A percentile compares a stretch with the other conserved stretches of the same genome.
phyloP scores from a whole-genome alignment of 2,797 vertebrate species.

The Hapalemur alaotrensis region DNA sequence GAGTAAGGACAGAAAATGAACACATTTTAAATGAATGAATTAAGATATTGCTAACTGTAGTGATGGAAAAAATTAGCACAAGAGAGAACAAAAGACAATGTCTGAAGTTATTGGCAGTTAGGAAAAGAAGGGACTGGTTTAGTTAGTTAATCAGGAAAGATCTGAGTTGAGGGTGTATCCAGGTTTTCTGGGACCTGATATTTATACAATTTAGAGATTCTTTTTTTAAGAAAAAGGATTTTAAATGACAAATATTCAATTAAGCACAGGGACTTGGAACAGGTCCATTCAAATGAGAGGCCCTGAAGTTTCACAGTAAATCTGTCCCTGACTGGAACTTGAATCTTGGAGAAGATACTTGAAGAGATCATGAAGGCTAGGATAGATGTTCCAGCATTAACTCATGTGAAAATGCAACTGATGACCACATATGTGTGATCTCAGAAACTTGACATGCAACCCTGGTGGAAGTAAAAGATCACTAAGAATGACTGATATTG shows the following conservation, averaged over 20 bases:
- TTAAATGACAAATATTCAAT: not conserved
- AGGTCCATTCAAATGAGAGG: not conserved
- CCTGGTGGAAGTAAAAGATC: not conserved
- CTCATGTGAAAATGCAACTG: not conserved
- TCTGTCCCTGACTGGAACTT: not conserved
- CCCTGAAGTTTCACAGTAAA: not conserved
- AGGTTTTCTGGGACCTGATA: not conserved
- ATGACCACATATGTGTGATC: not conserved
- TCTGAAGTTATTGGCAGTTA: not conserved
- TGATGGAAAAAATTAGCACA: not conserved
- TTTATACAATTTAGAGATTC: not conserved
- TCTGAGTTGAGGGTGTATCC: not conserved
- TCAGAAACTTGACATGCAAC: not conserved
- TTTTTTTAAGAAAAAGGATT: not conserved
- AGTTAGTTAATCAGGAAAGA: not conserved
- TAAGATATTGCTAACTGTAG: not conserved
- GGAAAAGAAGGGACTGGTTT: not conserved
- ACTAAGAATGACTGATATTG: not conserved
- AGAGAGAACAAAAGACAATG: not conserved
- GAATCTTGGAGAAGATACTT: not conserved
- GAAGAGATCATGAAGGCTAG: not conserved
- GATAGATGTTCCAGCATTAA: not conserved
- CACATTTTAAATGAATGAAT: constrained; percentile 27
- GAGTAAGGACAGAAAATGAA: not conserved
- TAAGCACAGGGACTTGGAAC: not conserved